phyloP scores from a whole-genome alignment of 2,797 vertebrate species.

The Erethizon dorsatum region DNA sequence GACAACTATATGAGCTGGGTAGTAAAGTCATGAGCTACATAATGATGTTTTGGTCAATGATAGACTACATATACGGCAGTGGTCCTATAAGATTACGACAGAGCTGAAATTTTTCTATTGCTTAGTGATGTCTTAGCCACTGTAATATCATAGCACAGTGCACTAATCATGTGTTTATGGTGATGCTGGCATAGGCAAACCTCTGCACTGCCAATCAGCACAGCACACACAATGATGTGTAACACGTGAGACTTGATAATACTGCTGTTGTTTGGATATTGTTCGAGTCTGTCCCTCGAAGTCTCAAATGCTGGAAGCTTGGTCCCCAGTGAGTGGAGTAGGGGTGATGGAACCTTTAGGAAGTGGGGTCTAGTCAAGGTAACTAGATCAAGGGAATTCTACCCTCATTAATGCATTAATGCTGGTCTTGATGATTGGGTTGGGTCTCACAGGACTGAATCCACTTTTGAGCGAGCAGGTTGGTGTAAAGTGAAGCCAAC shows the following conservation, averaged over 20 bases:
- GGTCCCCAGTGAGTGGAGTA: too few species aligned
- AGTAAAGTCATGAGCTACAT: background rate
- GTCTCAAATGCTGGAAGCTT: background rate
- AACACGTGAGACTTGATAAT: too few species aligned
- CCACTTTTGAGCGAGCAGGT: background rate
- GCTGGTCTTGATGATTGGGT: background rate
- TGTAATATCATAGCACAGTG: background rate
- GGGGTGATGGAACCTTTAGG: background rate
- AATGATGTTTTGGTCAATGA: background rate
- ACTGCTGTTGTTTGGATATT: background rate
- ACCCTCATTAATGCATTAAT: background rate
- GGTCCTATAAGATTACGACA: background rate
- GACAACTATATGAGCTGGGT: background rate
- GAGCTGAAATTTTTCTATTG: background rate
- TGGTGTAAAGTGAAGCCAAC: background rate
- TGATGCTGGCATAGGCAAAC: background rate
- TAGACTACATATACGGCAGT: background rate
- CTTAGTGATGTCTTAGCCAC: background rate
- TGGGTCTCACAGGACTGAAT: background rate
- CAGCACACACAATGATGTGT: too few species aligned
- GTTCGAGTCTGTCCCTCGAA: background rate
- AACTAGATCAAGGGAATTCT: background rate
- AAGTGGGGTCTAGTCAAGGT: background rate
- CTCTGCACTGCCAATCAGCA: background rate
- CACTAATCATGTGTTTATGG: too few species aligned